Percentiles rank a stretch among this genome's conserved stretches.
Evolutionary conservation across 1,140 invertebrate species (phyloP).

Genomic region (Drosophila sulfurigaster): DNA sequence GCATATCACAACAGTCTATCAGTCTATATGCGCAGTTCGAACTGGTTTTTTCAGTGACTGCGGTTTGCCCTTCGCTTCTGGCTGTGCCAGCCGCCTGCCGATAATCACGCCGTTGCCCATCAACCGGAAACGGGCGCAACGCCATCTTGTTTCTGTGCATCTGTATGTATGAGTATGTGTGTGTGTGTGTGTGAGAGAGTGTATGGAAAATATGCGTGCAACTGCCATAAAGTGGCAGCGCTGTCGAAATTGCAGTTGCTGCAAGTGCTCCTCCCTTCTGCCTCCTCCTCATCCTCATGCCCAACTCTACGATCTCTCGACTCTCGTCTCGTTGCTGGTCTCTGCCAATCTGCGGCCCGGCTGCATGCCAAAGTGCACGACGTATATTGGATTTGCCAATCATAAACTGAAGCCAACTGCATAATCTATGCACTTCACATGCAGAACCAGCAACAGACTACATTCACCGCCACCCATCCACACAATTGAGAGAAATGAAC

Average conservation of each 20-base stretch:
- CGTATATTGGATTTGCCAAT: constrained; percentile 82
- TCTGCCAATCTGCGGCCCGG: constrained; percentile 62
- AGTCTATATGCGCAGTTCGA: background rate
- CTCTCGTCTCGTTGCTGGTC: constrained; percentile 27
- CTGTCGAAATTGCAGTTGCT: constrained; percentile 54
- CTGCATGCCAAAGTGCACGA: constrained; percentile 75
- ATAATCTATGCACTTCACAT: constrained; percentile 78
- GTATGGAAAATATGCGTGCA: constrained; percentile 72
- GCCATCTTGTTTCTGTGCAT: constrained; percentile 75
- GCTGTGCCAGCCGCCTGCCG: constrained; percentile 63
- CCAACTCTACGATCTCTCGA: constrained; percentile 6
- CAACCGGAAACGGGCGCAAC: constrained; percentile 76
- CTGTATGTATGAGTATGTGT: constrained; percentile 14
- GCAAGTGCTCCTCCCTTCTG: constrained; percentile 26
- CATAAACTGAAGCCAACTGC: constrained; percentile 82
- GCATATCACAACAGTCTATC: background rate
- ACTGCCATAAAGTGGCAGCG: constrained; percentile 76
- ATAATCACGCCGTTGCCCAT: constrained; percentile 78
- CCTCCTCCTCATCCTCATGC: constrained; percentile 9
- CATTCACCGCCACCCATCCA: constrained; percentile 4
- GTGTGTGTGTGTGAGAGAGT: constrained; percentile 35
- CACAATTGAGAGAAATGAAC: background rate
- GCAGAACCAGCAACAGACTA: constrained; percentile 40
- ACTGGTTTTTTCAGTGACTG: constrained; percentile 57
- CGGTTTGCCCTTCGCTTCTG: constrained; percentile 60